phyloP scores from a whole-genome alignment of 2,113 vertebrate genomes.

The Planiliza haematocheilus region DNA sequence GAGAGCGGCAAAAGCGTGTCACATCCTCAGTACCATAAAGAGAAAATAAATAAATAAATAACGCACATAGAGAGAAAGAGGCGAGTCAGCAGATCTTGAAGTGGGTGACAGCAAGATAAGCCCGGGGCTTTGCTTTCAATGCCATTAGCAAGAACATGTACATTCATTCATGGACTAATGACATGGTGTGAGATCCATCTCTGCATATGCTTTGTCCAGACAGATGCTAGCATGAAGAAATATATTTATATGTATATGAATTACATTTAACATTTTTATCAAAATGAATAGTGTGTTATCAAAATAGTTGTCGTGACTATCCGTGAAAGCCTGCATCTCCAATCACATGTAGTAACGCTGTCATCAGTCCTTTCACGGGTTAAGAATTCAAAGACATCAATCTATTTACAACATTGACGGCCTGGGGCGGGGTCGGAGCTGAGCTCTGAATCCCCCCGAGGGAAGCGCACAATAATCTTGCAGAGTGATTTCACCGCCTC shows the following conservation, averaged over 20 bases:
- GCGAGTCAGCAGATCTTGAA: conserved; percentile 60
- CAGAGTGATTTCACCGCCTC: conserved; percentile 47
- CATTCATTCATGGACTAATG: conserved; percentile 64
- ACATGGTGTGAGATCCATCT: conserved; percentile 53
- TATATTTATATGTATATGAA: too few relatives aligned
- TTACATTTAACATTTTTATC: conserved; percentile 19
- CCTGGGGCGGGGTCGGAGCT: conserved; percentile 28
- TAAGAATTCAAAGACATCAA: conserved; percentile 69
- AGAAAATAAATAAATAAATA: neutral
- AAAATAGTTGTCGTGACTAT: conserved; percentile 20
- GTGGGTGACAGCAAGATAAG: conserved; percentile 63
- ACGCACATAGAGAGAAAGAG: neutral
- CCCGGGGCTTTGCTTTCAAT: conserved; percentile 52
- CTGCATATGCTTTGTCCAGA: conserved; percentile 16
- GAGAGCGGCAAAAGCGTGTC: neutral
- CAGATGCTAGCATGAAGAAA: conserved; percentile 17
- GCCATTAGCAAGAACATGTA: conserved; percentile 69
- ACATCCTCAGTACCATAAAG: conserved; percentile 9
- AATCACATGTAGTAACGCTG: conserved; percentile 15
- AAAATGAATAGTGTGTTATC: conserved; percentile 52
- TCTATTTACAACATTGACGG: conserved; percentile 39
- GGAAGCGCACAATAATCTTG: conserved; percentile 52
- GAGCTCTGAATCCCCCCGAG: conserved; percentile 34
- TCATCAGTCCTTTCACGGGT: conserved; percentile 31
- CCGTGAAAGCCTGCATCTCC: conserved; percentile 39